Evolutionary conservation across 1,140 invertebrate species (phyloP), one percentile per base, ranked within the genome.

Genomic region (Mycetomoellerius zeteki): DNA sequence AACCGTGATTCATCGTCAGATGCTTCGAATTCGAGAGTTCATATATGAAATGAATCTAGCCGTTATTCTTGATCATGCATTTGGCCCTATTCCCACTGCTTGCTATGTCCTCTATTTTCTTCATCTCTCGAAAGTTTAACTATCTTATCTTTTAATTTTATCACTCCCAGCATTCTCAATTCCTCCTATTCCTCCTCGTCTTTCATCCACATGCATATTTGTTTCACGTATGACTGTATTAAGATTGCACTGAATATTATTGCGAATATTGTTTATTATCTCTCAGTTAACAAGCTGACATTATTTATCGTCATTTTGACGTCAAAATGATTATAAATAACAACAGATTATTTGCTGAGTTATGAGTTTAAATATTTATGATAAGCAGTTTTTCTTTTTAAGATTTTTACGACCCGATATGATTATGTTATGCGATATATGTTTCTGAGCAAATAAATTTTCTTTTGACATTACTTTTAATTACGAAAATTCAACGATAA

Each of bases 11-110:
- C 75, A 58, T 37, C 76, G 71, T 65, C n/a, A 37, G 54, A 64
- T 82, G 19, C 52, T 87, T 90, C 52, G 33, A 72, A 92, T 75
- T 87, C 86, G 84, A 80, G 86, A 89, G 86, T 88, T 92, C 85
- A 92, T 82, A 91, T 86, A 86, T 87, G 90, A 92, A 91, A 88
- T 82, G 91, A 90, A 87, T 84, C 89, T 86, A 76, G 76, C 65
- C 76, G 27, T 76, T n/a, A 76, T 58, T n/a, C 54, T 76, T 58
- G 33, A 76, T 30, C 7, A n/a, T 73, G 71, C 7, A 71, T 27
- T 7, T n/a, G 14, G 7, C 65, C 47, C 0, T 50, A 21, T 76
- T 75, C 37, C 75, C 58, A 60, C 47, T 16, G 24, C 19, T 21
- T 5, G 12, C 27, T 73, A n/a, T 54, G 27, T 50, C 65, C 1